These are phyloP conservation scores for Rousettus madagascariensis DNA, from an alignment of 2,797 vertebrate species.

Conservation along the genomic window DNA sequence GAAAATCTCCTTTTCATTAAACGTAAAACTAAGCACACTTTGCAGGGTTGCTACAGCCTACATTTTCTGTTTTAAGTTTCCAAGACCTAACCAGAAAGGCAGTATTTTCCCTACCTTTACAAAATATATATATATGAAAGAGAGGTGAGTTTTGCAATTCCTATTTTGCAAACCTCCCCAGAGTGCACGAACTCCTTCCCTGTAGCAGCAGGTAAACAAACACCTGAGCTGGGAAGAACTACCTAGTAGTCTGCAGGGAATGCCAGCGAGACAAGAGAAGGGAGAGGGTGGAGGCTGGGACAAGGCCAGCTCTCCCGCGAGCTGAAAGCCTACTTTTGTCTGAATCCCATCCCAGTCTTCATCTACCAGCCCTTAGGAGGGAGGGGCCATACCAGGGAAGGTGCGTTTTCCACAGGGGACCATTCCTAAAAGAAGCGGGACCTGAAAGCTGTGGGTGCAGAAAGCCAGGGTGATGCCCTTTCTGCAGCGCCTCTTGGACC, in stretches of 20 bases:
- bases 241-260: neutral
- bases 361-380: neutral
- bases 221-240: constrained; percentile 61
- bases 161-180: constrained; percentile 25
- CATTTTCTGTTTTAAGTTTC: neutral
- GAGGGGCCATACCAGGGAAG: neutral
- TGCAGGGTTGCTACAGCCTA: neutral
- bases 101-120: neutral
- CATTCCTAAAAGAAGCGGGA: neutral
- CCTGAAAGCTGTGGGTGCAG: neutral
- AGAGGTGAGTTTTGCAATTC: neutral
- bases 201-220: constrained; percentile 38
- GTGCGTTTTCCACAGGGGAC: neutral
- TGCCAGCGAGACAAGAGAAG: neutral
- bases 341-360: neutral
- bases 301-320: neutral
- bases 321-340: constrained; percentile 61
- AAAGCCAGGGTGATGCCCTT: neutral
- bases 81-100: neutral
- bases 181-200: neutral
- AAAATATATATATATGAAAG: no score
- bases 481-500: neutral
- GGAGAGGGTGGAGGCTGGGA: no score
- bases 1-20: constrained; percentile 27
- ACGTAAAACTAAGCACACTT: neutral